Evolutionary conservation across 2,888 invertebrate genomes (phyloP), one percentile per base, ranked within the genome.

Genomic region (Agrypnus murinus): DNA sequence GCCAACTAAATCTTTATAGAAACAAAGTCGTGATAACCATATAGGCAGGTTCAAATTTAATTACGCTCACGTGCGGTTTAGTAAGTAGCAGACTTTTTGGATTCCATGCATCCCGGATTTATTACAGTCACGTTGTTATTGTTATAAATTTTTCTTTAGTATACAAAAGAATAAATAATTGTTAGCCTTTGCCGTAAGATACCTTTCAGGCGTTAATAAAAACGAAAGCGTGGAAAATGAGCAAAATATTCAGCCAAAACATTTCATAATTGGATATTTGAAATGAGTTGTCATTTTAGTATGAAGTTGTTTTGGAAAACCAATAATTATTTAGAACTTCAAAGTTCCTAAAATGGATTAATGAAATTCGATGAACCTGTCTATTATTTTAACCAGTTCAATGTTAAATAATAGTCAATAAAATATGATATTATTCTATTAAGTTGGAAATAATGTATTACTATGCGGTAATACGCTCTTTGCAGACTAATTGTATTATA

Each of bases 11-110:
- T 83, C 83, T 83, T 82, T 80, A 81, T 78, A 80, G 80, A 77
- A 79, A 79, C 79, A 64, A 78, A 81, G 81, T 84, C 84, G 84
- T 84, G 84, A 83, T 83, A 82, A 81, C 82, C 83, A 81, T 82
- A 83, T 81, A 82, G 83, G 81, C 81, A 80, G 80, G 78, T 79
- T 82, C 79, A 78, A 81, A 83, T 83, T 84, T 84, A 84, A 84
- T 84, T 84, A 84, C 82, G 77, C 78, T 84, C 83, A 84, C 84
- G 83, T 84, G 83, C 83, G 81, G 82, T 80, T 82, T 81, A 77
- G 80, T 76, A 79, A 82, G 81, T 78, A 78, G 80, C 73, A 62
- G 36, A 63, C 69, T 72, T 65, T 72, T 69, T 65, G 69, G 57
- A 65, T 58, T 62, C 62, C 72, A 59, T 72, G 69, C 69, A 72